A percentile compares a stretch with the other conserved stretches of the same genome.
phyloP scores from a whole-genome alignment of 1,140 invertebrate species.

The honey bee (Apis mellifera) region DNA sequence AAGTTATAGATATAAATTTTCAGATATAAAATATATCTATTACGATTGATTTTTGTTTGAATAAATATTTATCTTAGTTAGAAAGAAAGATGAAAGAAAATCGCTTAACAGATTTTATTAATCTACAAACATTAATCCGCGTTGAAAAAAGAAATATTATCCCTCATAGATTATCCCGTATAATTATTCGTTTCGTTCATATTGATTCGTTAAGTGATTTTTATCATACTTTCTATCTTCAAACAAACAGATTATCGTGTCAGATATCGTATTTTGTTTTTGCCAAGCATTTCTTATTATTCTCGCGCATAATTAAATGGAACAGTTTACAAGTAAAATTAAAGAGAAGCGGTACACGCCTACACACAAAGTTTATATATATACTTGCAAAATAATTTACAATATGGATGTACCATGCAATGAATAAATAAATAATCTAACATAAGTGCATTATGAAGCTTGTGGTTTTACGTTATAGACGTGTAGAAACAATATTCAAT shows the following conservation, averaged over 20 bases:
- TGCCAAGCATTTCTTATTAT: background rate
- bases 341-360: background rate
- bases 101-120: too few species aligned
- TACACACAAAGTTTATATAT: background rate
- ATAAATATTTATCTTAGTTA: too few species aligned
- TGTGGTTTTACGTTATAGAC: too few species aligned
- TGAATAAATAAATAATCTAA: background rate
- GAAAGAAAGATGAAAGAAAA: too few species aligned
- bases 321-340: background rate
- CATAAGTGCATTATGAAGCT: background rate
- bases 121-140: background rate
- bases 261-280: background rate
- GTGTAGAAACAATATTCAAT: background rate
- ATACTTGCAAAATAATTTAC: background rate
- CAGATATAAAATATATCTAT: too few species aligned
- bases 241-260: background rate
- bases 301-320: background rate
- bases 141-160: background rate
- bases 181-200: background rate
- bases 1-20: too few species aligned
- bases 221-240: background rate
- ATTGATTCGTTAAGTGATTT: slow-evolving; percentile 6
- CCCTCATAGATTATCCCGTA: background rate
- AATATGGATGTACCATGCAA: background rate
- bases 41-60: too few species aligned